Percentiles rank a stretch among this genome's conserved stretches.
phyloP scores from a whole-genome alignment of 64 coral and sea anemone genomes.

The Hydrozoanthus tunicans region DNA sequence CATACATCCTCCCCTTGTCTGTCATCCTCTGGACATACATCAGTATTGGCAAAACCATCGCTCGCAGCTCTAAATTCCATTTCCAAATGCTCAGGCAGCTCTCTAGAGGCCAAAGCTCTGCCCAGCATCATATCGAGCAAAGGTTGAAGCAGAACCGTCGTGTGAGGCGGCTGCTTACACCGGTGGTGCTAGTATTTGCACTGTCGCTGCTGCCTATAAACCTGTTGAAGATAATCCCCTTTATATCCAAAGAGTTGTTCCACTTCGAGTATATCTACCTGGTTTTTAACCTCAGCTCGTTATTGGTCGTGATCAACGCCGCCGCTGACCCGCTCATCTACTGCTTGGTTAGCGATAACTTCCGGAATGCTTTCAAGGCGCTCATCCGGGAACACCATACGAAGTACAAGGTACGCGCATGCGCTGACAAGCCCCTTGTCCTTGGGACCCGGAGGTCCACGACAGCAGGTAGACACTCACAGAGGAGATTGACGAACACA shows the following conservation, averaged over 20 bases:
- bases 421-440: background rate
- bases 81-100: conserved; percentile 40
- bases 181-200: conserved; percentile 50
- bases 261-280: conserved; percentile 21
- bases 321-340: conserved; percentile 32
- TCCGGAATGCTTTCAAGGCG: conserved; percentile 44
- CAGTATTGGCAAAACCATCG: conserved; percentile 13
- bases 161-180: conserved; percentile 29
- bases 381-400: background rate
- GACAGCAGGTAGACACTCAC: background rate
- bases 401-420: conserved; percentile 24
- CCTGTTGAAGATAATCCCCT: background rate
- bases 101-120: background rate
- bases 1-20: conserved; percentile 4
- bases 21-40: conserved; percentile 45
- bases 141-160: conserved; percentile 24
- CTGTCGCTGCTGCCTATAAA: conserved; percentile 13
- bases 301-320: conserved; percentile 37
- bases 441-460: background rate
- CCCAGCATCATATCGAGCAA: conserved; percentile 2
- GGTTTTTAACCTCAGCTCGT: background rate
- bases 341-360: conserved; percentile 39
- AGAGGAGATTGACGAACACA: conserved; percentile 10
- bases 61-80: conserved; percentile 21
- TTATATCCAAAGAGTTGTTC: background rate